Evolutionary conservation across 2,113 vertebrate species (phyloP).

Genomic region (Chionomys nivalis): DNA sequence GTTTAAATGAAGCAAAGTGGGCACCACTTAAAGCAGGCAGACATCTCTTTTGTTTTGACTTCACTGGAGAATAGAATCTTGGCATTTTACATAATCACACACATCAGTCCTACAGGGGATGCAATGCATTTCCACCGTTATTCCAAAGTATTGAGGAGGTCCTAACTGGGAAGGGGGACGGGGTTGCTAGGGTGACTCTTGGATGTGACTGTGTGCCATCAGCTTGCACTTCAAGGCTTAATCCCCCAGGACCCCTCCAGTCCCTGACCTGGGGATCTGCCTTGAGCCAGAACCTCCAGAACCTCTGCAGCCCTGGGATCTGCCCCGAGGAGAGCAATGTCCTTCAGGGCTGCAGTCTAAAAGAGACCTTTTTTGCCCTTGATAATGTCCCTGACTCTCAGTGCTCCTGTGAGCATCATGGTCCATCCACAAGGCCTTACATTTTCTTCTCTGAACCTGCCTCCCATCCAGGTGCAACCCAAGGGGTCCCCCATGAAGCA

Average conservation of each 20-base stretch:
- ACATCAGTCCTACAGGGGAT: background rate
- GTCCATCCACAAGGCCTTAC: background rate
- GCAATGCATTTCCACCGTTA: rapidly evolving
- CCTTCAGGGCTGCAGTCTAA: rapidly evolving
- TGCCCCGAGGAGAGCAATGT: rapidly evolving
- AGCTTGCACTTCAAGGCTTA: no score
- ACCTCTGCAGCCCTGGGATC: no score
- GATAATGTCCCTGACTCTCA: background rate
- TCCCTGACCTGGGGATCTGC: background rate
- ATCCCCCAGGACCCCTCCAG: background rate
- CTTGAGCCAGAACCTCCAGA: background rate
- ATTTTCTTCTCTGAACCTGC: background rate
- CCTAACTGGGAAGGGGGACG: background rate
- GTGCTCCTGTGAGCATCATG: background rate
- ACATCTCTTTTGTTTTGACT: background rate
- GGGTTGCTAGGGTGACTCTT: rapidly evolving
- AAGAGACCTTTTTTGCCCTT: background rate
- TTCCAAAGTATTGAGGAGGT: background rate
- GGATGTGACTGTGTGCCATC: background rate
- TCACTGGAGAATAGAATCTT: background rate
- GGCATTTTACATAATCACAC: rapidly evolving
- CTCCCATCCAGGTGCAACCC: no score
- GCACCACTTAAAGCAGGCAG: rapidly evolving
- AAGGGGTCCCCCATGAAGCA: background rate
- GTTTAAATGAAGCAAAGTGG: background rate